A percentile compares a stretch with the other conserved stretches of the same genome.
phyloP scores from a whole-genome alignment of 1,140 invertebrate genomes.

The Philopotamus ludificatus region DNA sequence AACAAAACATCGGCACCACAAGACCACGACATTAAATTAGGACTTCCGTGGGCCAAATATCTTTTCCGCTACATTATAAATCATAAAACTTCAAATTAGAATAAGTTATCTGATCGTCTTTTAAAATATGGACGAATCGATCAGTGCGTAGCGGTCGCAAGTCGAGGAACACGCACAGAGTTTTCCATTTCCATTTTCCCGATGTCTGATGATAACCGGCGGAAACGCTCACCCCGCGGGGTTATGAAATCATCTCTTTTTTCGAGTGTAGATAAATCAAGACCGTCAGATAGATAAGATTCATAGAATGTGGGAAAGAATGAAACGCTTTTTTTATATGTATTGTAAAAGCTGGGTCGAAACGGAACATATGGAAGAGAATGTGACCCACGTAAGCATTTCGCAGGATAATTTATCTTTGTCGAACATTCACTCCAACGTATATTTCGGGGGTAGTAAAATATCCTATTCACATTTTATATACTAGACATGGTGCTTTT shows the following conservation, averaged over 20 bases:
- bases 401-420: not conserved
- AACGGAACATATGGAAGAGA: not conserved
- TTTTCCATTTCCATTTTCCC: too few species aligned
- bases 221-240: not conserved
- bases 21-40: constrained; percentile 9
- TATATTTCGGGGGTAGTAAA: too few species aligned
- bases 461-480: too few species aligned
- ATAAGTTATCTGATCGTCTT: not conserved
- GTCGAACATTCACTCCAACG: not conserved
- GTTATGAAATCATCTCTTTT: not conserved
- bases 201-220: too few species aligned
- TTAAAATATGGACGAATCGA: not conserved
- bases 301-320: not conserved
- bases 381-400: not conserved
- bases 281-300: not conserved
- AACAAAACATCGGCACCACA: constrained; percentile 7
- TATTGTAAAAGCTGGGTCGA: not conserved
- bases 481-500: too few species aligned
- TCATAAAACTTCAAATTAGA: constrained; percentile 18
- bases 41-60: not conserved
- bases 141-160: too few species aligned
- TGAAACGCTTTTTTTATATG: too few species aligned
- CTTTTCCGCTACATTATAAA: constrained; percentile 16
- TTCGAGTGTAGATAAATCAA: not conserved
- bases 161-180: too few species aligned